Evolutionary conservation across 2,797 vertebrate species (phyloP).

Genomic region (Mus spretus): DNA sequence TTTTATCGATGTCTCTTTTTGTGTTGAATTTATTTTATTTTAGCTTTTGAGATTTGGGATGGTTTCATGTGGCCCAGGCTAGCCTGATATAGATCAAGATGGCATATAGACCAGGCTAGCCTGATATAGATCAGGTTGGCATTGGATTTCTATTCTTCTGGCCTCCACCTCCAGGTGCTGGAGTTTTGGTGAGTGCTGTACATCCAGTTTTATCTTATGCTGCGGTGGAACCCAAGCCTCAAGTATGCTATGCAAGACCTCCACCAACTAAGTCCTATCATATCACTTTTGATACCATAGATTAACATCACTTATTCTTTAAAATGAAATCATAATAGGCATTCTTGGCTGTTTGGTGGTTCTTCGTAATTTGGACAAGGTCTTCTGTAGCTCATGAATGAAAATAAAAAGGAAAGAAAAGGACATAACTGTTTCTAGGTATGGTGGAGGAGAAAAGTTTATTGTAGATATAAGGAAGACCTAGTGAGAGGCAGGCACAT

Average conservation of each 20-base stretch:
- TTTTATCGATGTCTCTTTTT: background rate
- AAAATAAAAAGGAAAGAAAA: background rate
- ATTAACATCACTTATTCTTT: background rate
- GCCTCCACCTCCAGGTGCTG: background rate
- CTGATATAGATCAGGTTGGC: background rate
- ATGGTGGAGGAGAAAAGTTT: background rate
- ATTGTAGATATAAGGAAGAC: background rate
- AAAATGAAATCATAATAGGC: background rate
- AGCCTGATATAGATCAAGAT: background rate
- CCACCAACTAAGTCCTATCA: background rate
- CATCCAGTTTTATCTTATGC: background rate
- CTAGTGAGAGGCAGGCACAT: background rate
- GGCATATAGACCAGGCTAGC: background rate
- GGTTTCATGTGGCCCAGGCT: background rate
- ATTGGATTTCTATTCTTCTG: background rate
- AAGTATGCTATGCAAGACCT: background rate
- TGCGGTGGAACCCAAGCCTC: background rate
- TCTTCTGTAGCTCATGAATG: background rate
- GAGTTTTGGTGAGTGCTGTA: background rate
- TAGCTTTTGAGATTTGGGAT: background rate
- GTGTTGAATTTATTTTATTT: background rate
- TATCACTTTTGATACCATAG: background rate
- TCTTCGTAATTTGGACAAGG: background rate
- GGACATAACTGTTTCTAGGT: background rate
- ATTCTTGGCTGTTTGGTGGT: background rate